Conservation (phyloP, 2,797 vertebrate species). For the Salmo trutta region DNA sequence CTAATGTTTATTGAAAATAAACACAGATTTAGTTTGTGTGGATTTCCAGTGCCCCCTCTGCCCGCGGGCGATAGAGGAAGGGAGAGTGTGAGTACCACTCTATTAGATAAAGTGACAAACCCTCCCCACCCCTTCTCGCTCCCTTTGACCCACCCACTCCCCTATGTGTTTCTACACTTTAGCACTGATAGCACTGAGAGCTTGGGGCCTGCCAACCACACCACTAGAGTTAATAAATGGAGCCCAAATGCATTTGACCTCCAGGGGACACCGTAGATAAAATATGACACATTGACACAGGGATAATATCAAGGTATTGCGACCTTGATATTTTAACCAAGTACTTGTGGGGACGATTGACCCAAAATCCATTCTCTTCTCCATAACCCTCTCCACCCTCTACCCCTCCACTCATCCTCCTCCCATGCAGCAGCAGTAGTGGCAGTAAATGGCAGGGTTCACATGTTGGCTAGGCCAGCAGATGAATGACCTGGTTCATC, state of each 20-base stretch:
- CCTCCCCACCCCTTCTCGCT: neutral
- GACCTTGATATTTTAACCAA: constrained; percentile 76
- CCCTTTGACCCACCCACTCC: constrained; percentile 25
- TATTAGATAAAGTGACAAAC: constrained; percentile 57
- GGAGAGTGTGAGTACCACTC: constrained; percentile 32
- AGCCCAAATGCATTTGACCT: constrained; percentile 70
- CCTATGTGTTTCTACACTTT: constrained; percentile 34
- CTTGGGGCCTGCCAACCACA: constrained; percentile 53
- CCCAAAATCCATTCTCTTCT: constrained; percentile 56
- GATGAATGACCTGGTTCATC: constrained; percentile 29
- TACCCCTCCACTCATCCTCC: constrained; percentile 10
- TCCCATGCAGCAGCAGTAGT: neutral
- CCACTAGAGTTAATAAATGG: constrained; percentile 73
- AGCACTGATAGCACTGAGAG: constrained; percentile 14
- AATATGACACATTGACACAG: constrained; percentile 71
- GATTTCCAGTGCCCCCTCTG: constrained; percentile 44
- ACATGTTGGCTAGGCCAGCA: constrained; percentile 1
- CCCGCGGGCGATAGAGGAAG: neutral
- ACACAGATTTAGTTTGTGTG: constrained; percentile 58
- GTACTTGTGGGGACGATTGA: constrained; percentile 64
- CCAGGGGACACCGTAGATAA: constrained; percentile 62
- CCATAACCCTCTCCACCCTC: constrained; percentile 10
- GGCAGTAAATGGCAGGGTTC: neutral
- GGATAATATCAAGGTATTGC: constrained; percentile 46
- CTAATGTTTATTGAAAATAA: constrained; percentile 69